A percentile compares a stretch with the other conserved stretches of the same genome.
Conservation (phyloP, 1,140 invertebrate genomes). For the Ruditapes philippinarum region DNA sequence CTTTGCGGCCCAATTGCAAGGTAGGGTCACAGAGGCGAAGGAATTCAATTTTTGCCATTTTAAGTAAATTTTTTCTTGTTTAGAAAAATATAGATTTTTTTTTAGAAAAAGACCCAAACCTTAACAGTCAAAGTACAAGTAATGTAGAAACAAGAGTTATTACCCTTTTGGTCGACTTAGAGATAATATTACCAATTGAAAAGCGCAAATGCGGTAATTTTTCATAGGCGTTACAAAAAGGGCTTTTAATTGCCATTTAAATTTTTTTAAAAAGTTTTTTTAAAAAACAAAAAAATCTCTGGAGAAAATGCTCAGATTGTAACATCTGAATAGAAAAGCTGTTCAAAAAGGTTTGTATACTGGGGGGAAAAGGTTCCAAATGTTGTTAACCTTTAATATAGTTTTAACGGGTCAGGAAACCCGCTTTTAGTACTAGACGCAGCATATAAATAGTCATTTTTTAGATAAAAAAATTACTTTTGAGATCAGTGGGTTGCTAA, state of each 20-base stretch:
- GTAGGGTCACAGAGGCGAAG: neutral
- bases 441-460: no score
- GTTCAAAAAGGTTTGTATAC: neutral
- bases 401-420: neutral
- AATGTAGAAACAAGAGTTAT: neutral
- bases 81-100: neutral
- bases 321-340: neutral
- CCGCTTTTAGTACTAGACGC: neutral
- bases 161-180: slow-evolving; percentile 17
- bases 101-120: neutral
- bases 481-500: neutral
- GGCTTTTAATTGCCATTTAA: slow-evolving; percentile 67
- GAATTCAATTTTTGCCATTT: neutral
- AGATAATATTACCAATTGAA: slow-evolving; percentile 29
- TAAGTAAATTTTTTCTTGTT: neutral
- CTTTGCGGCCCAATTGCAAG: neutral
- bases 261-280: no score
- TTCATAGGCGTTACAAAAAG: slow-evolving; percentile 42
- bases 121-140: neutral
- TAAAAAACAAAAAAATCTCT: no score
- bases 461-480: neutral
- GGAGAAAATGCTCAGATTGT: no score
- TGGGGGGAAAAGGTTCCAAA: no score
- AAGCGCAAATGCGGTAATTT: neutral
- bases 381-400: no score